Base-by-base conservation (phyloP, 2,888 invertebrate genomes). In the Gandaritis pyraliata region DNA sequence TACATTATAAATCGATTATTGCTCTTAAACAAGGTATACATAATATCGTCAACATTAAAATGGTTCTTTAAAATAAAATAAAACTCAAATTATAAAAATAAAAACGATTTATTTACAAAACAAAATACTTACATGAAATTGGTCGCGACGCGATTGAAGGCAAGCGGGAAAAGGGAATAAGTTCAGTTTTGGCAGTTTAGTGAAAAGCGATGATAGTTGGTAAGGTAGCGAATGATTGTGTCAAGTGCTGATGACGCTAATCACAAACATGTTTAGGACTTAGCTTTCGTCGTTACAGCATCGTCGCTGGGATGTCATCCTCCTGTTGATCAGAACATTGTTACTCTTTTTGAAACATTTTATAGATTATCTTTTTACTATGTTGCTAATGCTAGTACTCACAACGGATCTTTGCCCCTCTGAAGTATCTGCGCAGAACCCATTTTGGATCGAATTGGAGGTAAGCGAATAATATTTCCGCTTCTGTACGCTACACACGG, bases 281-380 rank as follows among this genome's bases (percentile, higher is more conserved):
- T 92, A 92, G 90, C 91, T 91, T 87, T 83, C 77, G 86, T 70
- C 76, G 83, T 90, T 85, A 91, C 73, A 92, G 87, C 72, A 90
- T 82, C 71, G 91, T 92, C 48, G 88, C 91, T 53, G 91, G 92
- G 84, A 89, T 85, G 85, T 92, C 91, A 85, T 89, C 90, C 83
- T 87, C 91, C 91, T 92, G 90, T 72, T 64, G 45, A 57, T 46
- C 11, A 45, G n/a, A 62, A 62, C 0, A 16, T 30, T n/a, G n/a
- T n/a, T n/a, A n/a, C 4, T 29, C 2, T 29, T 29, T 29, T 29
- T 29, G 29, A 29, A 29, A 29, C n/a, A n/a, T n/a, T n/a, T n/a
- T n/a, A n/a, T n/a, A n/a, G n/a, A n/a, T n/a, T n/a, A n/a, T n/a
- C n/a, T n/a, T n/a, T n/a, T n/a, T n/a, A n/a, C n/a, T n/a, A n/a